These are phyloP conservation scores for Brachyrhaphis roseni DNA, from an alignment of 2,797 vertebrate species.

Conservation along the genomic window DNA sequence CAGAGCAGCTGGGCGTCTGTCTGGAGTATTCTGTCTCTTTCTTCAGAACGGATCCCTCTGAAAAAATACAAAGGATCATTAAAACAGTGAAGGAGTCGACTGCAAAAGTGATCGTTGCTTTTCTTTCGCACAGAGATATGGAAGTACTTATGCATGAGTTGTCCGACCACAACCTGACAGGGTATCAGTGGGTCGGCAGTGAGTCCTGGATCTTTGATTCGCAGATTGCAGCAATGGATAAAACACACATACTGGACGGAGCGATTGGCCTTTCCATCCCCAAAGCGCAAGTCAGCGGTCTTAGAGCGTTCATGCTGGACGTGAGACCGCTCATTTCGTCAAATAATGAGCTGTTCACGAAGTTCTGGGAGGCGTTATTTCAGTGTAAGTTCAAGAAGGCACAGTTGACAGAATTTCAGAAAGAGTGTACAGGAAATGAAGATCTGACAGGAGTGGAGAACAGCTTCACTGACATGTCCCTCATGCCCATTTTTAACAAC, in stretches of 20 bases:
- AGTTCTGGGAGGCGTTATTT: constrained; percentile 77
- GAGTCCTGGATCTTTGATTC: constrained; percentile 77
- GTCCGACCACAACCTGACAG: constrained; percentile 67
- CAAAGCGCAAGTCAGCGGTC: constrained; percentile 66
- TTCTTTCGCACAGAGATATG: constrained; percentile 62
- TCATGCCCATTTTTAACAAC: constrained; percentile 75
- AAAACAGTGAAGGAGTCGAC: constrained; percentile 63
- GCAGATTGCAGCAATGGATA: constrained; percentile 56
- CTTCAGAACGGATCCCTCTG: constrained; percentile 68
- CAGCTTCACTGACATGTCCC: constrained; percentile 73
- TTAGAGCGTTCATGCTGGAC: constrained; percentile 72
- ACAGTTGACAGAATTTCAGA: constrained; percentile 40
- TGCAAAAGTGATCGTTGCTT: constrained; percentile 67
- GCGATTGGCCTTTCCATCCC: constrained; percentile 78
- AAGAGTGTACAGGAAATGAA: constrained; percentile 67
- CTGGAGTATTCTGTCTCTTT: constrained; percentile 72
- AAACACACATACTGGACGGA: constrained; percentile 69
- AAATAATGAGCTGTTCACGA: constrained; percentile 66
- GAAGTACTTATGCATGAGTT: constrained; percentile 49
- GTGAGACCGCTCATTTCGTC: constrained; percentile 62
- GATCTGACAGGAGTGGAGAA: constrained; percentile 58
- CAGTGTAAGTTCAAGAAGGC: constrained; percentile 56
- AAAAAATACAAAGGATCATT: constrained; percentile 61
- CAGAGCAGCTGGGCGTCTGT: constrained; percentile 66
- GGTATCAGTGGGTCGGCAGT: constrained; percentile 78